Conservation (phyloP, 2,113 vertebrate genomes). For the Triplophysa rosa region DNA sequence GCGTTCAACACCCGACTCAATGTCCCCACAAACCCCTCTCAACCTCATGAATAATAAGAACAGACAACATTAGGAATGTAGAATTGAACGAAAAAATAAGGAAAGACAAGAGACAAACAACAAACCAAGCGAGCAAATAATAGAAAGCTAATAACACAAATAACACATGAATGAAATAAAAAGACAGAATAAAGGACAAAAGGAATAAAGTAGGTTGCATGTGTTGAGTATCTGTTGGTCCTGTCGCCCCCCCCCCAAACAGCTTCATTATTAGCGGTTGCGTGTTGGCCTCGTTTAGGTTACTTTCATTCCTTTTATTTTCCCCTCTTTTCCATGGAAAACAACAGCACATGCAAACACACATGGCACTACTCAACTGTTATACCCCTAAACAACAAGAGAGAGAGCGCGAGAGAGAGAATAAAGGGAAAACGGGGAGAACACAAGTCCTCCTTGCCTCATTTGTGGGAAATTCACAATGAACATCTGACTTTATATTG, state of each 20-base stretch:
- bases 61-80: not conserved
- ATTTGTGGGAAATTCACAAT: not conserved
- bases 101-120: not conserved
- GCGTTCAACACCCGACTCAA: too few species aligned
- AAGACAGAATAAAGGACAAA: constrained; percentile 31
- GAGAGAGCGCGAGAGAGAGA: constrained; percentile 11
- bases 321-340: constrained; percentile 55
- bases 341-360: constrained; percentile 58
- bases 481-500: constrained; percentile 18
- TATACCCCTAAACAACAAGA: constrained; percentile 18
- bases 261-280: constrained; percentile 66
- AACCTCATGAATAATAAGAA: not conserved
- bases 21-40: too few species aligned
- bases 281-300: constrained; percentile 58
- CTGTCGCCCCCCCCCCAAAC: constrained; percentile 31
- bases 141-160: not conserved
- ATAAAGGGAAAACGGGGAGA: not conserved
- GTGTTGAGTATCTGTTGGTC: constrained; percentile 45
- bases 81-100: not conserved
- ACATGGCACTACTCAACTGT: constrained; percentile 60
- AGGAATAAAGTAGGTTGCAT: constrained; percentile 45
- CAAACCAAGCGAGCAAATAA: not conserved
- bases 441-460: not conserved
- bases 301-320: constrained; percentile 66
- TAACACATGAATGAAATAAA: not conserved